Conservation (phyloP, 2,797 vertebrate genomes). For the Percopsis omiscomaycus region DNA sequence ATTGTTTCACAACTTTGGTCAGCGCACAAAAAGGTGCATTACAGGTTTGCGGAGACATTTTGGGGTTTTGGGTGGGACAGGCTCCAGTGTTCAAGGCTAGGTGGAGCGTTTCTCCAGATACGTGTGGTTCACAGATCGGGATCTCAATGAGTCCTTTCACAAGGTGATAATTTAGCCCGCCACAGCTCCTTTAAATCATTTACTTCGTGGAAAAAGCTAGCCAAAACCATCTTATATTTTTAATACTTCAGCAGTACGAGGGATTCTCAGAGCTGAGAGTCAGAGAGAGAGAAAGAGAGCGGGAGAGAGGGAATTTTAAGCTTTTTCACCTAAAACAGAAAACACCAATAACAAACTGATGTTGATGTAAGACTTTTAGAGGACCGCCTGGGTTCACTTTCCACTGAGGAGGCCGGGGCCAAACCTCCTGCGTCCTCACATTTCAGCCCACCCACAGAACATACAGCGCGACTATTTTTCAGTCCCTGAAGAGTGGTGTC, state of each 20-base stretch:
- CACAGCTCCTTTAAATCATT: constrained; percentile 69
- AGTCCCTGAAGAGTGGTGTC: constrained; percentile 46
- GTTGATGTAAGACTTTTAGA: constrained; percentile 67
- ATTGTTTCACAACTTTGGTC: constrained; percentile 10
- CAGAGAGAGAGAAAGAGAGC: constrained; percentile 14
- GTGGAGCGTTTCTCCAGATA: constrained; percentile 41
- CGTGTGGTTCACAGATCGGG: constrained; percentile 37
- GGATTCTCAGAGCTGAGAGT: background rate
- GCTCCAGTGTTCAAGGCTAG: constrained; percentile 22
- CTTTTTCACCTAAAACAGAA: constrained; percentile 67
- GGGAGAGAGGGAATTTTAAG: constrained; percentile 10
- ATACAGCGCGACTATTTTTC: constrained; percentile 54
- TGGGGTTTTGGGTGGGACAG: constrained; percentile 13
- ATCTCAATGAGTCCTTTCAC: constrained; percentile 68
- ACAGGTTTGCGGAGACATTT: constrained; percentile 17
- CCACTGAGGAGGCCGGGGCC: constrained; percentile 56
- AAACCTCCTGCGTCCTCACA: constrained; percentile 33
- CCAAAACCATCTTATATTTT: constrained; percentile 37
- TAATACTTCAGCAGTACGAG: background rate
- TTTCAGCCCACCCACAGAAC: constrained; percentile 69
- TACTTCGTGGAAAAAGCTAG: constrained; percentile 53
- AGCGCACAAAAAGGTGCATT: no score
- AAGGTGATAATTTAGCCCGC: constrained; percentile 63
- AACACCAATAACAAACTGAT: constrained; percentile 68
- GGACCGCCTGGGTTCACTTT: constrained; percentile 61